phyloP scores from a whole-genome alignment of 2,888 invertebrate species.

The Cenopis cana region DNA sequence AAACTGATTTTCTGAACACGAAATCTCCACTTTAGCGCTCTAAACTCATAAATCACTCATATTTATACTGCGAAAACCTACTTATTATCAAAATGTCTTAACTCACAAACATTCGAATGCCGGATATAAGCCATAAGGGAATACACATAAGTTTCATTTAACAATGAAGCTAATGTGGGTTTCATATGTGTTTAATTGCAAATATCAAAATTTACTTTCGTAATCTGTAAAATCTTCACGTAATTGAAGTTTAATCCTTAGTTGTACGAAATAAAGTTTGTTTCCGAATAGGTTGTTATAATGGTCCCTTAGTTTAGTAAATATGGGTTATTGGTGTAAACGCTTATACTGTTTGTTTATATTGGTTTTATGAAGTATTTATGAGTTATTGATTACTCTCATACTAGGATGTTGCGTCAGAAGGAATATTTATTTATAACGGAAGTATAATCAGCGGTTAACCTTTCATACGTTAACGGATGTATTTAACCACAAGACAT shows the following conservation, averaged over 20 bases:
- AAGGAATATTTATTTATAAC: slow-evolving; percentile 13
- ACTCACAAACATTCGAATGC: no score
- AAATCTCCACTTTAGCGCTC: slow-evolving; percentile 11
- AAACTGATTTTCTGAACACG: slow-evolving; percentile 4
- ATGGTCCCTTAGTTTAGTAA: slow-evolving; percentile 14
- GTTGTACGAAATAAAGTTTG: not conserved
- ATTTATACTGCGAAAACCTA: slow-evolving; percentile 6
- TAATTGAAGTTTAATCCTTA: not conserved
- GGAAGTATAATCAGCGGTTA: slow-evolving; percentile 6
- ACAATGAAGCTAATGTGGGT: not conserved
- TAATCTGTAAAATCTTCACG: not conserved
- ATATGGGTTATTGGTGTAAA: slow-evolving; percentile 26
- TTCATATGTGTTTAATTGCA: not conserved
- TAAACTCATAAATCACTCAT: slow-evolving; percentile 20
- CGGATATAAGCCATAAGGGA: not conserved
- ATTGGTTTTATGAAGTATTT: slow-evolving; percentile 30
- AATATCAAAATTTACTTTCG: slow-evolving; percentile 14
- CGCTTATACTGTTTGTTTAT: slow-evolving; percentile 18
- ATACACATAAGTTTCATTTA: not conserved
- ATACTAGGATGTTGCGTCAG: slow-evolving; percentile 18
- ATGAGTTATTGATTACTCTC: slow-evolving; percentile 28
- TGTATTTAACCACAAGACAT: not conserved
- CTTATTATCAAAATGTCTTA: not conserved
- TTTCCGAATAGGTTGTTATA: not conserved
- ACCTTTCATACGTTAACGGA: not conserved